Conservation (phyloP, 1,140 invertebrate genomes). For the Drosophila sulfurigaster region DNA sequence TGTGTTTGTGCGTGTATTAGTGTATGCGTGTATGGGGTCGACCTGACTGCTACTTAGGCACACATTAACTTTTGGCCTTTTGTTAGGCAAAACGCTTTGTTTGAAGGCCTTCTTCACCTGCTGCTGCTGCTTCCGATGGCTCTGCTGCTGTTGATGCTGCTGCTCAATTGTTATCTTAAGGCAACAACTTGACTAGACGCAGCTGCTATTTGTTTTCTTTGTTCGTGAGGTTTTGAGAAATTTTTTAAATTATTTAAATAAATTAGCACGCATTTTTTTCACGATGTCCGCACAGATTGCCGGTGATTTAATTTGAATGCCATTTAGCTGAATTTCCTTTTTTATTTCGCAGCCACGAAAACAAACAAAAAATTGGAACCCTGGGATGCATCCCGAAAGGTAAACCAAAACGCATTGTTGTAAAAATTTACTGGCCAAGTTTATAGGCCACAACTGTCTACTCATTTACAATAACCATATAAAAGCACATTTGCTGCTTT, state of each 20-base stretch:
- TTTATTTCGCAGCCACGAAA: constrained; percentile 16
- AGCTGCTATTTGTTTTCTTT: constrained; percentile 63
- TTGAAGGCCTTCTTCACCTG: constrained; percentile 36
- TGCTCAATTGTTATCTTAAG: constrained; percentile 56
- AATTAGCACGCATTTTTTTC: constrained; percentile 68
- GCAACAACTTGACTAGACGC: constrained; percentile 62
- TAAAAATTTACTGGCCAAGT: constrained; percentile 74
- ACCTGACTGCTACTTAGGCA: constrained; percentile 67
- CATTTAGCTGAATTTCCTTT: constrained; percentile 63
- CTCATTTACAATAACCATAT: constrained; percentile 48
- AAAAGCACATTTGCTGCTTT: constrained; percentile 29
- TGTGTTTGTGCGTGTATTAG: constrained; percentile 13
- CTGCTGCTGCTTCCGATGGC: not conserved
- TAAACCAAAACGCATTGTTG: constrained; percentile 57
- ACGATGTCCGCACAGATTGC: constrained; percentile 57
- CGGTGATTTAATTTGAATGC: constrained; percentile 75
- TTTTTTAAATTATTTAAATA: constrained; percentile 82
- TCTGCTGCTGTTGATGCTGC: not conserved
- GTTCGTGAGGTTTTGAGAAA: not conserved
- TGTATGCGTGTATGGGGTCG: constrained; percentile 27
- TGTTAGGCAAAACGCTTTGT: constrained; percentile 70
- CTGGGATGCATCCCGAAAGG: constrained; percentile 52
- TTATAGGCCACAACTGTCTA: constrained; percentile 74
- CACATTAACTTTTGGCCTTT: constrained; percentile 83
- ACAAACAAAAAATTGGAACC: constrained; percentile 25